Evolutionary conservation across 2,113 vertebrate genomes (phyloP), one percentile per base, ranked within the genome.

Genomic region (Macroglossus sobrinus): DNA sequence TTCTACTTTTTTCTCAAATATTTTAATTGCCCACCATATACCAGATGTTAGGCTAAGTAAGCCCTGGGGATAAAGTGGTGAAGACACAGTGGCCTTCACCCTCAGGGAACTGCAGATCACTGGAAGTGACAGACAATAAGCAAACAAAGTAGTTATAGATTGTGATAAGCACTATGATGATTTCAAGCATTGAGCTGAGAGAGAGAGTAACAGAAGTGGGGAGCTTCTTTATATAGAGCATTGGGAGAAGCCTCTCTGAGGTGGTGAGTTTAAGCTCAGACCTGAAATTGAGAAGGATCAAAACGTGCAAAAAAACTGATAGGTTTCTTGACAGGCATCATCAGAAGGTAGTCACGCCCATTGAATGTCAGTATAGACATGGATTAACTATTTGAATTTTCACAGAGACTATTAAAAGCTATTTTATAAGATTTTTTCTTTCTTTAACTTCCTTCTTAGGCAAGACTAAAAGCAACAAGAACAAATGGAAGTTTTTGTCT

Each of bases 191-290:
- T 53, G 47, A 40, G 59, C 76, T 21, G 50, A 38, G 74, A 35
- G 16, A 11, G 12, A 38, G 68, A 61, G 18, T 21, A 33, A 28
- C 4, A 4, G 76, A 21, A 50, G 33, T 40, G 1, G 38, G 30
- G 12, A 21, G 11, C n/a, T 72, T 47, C 30, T 7, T 28, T 26
- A 11, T 5, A 0, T 26, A 35, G n/a, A 21, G 5, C 1, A 1
- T 11, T 11, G 28, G 28, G 68, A 14, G 28, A 72, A 13, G 21
- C 33, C 14, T 55, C 11, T 66, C 74, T 24, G 22, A 21, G 24
- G 40, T 64, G 35, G 22, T 50, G 40, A 21, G 45, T 64, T 71
- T 24, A 72, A 89, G 50, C 45, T 21, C 57, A 53, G 35, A 35
- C 45, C 22, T 66, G 30, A 61, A 53, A 53, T 33, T 74, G 76